Percentiles rank a stretch among this genome's conserved stretches.
Conservation (phyloP, 2,888 invertebrate species). For the Lochmaea crataegi region DNA sequence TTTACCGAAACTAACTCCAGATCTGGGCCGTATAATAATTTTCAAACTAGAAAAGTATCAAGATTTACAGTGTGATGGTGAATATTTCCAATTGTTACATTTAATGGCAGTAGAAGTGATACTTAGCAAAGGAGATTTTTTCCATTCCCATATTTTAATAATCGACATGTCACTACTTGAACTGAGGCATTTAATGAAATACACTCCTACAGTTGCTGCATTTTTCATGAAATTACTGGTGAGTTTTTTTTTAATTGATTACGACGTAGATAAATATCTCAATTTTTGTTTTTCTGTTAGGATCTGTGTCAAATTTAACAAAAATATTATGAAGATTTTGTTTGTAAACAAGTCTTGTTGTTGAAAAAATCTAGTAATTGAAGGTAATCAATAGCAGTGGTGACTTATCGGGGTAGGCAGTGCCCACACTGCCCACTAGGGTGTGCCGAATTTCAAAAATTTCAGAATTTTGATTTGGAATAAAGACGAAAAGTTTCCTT, state of each 20-base stretch:
- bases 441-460: too few species aligned
- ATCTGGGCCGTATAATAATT: slow-evolving; percentile 65
- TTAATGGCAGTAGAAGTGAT: slow-evolving; percentile 51
- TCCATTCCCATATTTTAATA: slow-evolving; percentile 48
- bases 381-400: too few species aligned
- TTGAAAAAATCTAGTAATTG: too few species aligned
- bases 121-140: slow-evolving; percentile 44
- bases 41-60: slow-evolving; percentile 58
- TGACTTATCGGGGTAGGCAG: too few species aligned
- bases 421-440: too few species aligned
- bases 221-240: slow-evolving; percentile 50
- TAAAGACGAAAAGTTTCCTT: too few species aligned
- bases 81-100: slow-evolving; percentile 41
- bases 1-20: slow-evolving; percentile 65
- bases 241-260: slow-evolving; percentile 30
- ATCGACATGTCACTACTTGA: slow-evolving; percentile 44
- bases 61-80: slow-evolving; percentile 46
- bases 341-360: too few species aligned
- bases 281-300: too few species aligned
- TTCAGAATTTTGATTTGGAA: too few species aligned
- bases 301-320: too few species aligned
- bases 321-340: too few species aligned
- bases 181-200: slow-evolving; percentile 50
- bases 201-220: slow-evolving; percentile 49
- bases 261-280: too few species aligned